phyloP scores from a whole-genome alignment of 2,797 vertebrate genomes.

The Tokudaia muenninki region DNA sequence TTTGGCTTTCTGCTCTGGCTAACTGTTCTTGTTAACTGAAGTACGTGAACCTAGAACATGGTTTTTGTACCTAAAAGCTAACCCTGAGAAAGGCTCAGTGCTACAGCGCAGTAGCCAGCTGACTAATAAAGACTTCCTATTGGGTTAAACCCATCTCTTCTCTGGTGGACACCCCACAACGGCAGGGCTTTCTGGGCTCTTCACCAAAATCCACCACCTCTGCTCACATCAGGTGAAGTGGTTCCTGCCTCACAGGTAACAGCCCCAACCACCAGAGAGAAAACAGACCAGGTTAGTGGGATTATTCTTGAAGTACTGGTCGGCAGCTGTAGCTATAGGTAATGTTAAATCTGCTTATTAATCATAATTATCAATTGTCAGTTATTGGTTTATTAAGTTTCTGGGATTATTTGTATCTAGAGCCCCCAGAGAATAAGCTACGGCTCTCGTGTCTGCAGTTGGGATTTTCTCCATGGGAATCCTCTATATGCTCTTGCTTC shows the following conservation, averaged over 20 bases:
- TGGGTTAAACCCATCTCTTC: too few relatives aligned
- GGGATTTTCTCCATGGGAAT: not conserved
- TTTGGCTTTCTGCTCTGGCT: too few relatives aligned
- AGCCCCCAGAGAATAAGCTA: not conserved
- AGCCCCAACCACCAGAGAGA: slow-evolving; percentile 44
- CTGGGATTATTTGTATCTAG: not conserved
- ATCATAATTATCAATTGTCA: not conserved
- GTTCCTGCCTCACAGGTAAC: slow-evolving; percentile 62
- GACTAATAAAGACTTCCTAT: too few relatives aligned
- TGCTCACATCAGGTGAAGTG: slow-evolving; percentile 71
- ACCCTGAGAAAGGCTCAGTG: too few relatives aligned
- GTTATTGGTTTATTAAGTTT: slow-evolving; percentile 7
- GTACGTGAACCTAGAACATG: too few relatives aligned
- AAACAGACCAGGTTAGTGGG: not conserved
- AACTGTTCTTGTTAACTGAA: too few relatives aligned
- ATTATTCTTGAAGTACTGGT: not conserved
- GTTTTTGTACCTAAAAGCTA: too few relatives aligned
- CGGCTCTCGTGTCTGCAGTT: not conserved
- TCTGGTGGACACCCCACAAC: too few relatives aligned
- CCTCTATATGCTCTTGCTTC: not conserved
- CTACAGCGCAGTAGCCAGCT: too few relatives aligned
- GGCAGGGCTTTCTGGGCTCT: slow-evolving; percentile 1
- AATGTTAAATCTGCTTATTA: not conserved
- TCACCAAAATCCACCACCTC: slow-evolving; percentile 28
- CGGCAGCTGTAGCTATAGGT: not conserved